A percentile compares a stretch with the other conserved stretches of the same genome.
phyloP scores from a whole-genome alignment of 1,140 invertebrate species.

The Sitobion miscanthi region DNA sequence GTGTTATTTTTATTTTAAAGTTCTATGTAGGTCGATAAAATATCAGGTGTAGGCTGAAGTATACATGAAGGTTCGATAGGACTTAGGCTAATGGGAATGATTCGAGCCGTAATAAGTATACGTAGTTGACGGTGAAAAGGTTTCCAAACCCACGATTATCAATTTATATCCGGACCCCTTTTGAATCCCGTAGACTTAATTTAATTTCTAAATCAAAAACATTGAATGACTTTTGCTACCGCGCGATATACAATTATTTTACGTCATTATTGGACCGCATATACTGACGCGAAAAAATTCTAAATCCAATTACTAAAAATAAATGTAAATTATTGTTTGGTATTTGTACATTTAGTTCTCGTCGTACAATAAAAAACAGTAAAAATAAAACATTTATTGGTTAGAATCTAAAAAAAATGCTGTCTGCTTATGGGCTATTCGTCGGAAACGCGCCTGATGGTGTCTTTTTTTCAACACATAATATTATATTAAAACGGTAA shows the following conservation, averaged over 20 bases:
- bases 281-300: background rate
- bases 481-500: background rate
- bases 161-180: slow-evolving; percentile 50
- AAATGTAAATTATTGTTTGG: background rate
- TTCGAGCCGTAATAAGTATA: slow-evolving; percentile 31
- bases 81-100: slow-evolving; percentile 19
- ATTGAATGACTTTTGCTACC: slow-evolving; percentile 7
- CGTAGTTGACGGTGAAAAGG: slow-evolving; percentile 23
- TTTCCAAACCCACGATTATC: slow-evolving; percentile 39
- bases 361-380: background rate
- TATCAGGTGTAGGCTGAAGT: background rate
- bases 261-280: background rate
- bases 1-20: background rate
- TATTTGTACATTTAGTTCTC: background rate
- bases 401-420: background rate
- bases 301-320: background rate
- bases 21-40: background rate
- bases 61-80: background rate
- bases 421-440: background rate
- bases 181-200: slow-evolving; percentile 41
- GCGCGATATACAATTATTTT: background rate
- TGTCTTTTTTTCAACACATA: background rate
- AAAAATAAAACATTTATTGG: background rate
- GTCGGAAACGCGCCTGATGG: background rate
- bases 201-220: slow-evolving; percentile 45